phyloP scores from a whole-genome alignment of 2,797 vertebrate genomes.

The Parauchenoglanis ngamensis region DNA sequence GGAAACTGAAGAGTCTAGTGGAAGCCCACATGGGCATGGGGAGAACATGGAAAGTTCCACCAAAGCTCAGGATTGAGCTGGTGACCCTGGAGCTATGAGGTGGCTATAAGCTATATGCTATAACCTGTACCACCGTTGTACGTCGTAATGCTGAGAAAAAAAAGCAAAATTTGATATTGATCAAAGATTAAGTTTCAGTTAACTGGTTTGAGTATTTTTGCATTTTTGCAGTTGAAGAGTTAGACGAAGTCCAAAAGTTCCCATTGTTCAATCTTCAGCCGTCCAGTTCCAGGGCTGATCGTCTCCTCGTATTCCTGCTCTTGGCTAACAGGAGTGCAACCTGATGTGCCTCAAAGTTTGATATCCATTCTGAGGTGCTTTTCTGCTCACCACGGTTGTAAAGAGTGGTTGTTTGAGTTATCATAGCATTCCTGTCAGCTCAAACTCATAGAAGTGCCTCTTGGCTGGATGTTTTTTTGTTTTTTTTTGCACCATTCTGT shows the following conservation, averaged over 20 bases:
- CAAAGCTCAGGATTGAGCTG: background rate
- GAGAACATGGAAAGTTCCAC: background rate
- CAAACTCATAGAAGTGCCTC: background rate
- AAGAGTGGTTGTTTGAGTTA: background rate
- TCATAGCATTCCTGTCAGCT: too few relatives aligned
- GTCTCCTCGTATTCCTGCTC: background rate
- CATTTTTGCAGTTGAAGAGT: background rate
- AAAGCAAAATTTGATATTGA: background rate
- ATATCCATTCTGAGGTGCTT: background rate
- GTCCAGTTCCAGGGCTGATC: background rate
- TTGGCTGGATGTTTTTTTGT: background rate
- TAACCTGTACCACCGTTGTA: background rate
- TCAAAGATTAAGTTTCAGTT: background rate
- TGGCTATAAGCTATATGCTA: background rate
- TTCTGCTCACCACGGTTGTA: background rate
- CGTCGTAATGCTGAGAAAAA: background rate
- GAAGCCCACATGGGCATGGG: background rate
- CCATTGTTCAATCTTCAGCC: background rate
- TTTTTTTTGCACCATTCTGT: background rate
- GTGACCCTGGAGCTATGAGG: background rate
- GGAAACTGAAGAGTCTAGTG: background rate
- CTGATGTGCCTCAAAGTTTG: background rate
- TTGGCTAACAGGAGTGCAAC: background rate
- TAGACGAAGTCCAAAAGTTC: background rate
- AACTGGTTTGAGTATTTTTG: background rate